phyloP scores from a whole-genome alignment of 1,140 invertebrate genomes.

The Odontomachus brunneus region DNA sequence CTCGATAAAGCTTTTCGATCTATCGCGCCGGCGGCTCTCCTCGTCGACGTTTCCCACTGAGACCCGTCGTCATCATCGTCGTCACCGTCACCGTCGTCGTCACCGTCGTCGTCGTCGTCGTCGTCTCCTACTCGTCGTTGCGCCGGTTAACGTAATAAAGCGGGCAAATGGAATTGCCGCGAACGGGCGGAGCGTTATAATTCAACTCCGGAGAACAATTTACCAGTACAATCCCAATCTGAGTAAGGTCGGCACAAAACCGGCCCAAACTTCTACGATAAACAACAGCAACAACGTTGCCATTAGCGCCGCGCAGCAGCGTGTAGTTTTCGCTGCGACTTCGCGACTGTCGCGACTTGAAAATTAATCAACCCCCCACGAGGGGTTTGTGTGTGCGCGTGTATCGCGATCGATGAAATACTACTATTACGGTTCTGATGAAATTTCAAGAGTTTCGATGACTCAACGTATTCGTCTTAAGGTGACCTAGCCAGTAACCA shows the following conservation, averaged over 20 bases:
- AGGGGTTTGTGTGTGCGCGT: neutral
- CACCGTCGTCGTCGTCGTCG: conserved; percentile 31
- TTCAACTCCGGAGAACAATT: conserved; percentile 74
- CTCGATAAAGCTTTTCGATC: conserved; percentile 67
- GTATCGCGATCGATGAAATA: neutral
- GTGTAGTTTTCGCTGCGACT: conserved; percentile 9
- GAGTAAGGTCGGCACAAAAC: conserved; percentile 71
- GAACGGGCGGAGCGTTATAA: conserved; percentile 70
- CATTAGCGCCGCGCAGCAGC: conserved; percentile 49
- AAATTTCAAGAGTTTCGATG: neutral
- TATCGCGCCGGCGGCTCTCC: conserved; percentile 49
- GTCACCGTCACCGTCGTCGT: conserved; percentile 50
- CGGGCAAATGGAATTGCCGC: conserved; percentile 73
- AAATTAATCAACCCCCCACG: neutral
- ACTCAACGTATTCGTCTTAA: no score
- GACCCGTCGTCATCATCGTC: conserved; percentile 38
- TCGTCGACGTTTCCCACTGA: conserved; percentile 33
- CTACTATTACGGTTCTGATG: neutral
- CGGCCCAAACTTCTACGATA: conserved; percentile 72
- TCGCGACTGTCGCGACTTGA: neutral
- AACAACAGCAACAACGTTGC: conserved; percentile 66
- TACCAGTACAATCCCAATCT: conserved; percentile 72
- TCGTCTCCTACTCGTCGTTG: conserved; percentile 40
- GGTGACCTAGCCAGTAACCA: no score
- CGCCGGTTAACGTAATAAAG: conserved; percentile 71